A percentile compares a stretch with the other conserved stretches of the same genome.
These are phyloP conservation scores for Bothrops jararaca DNA, from an alignment of 2,113 vertebrate genomes.

Conservation along the genomic window DNA sequence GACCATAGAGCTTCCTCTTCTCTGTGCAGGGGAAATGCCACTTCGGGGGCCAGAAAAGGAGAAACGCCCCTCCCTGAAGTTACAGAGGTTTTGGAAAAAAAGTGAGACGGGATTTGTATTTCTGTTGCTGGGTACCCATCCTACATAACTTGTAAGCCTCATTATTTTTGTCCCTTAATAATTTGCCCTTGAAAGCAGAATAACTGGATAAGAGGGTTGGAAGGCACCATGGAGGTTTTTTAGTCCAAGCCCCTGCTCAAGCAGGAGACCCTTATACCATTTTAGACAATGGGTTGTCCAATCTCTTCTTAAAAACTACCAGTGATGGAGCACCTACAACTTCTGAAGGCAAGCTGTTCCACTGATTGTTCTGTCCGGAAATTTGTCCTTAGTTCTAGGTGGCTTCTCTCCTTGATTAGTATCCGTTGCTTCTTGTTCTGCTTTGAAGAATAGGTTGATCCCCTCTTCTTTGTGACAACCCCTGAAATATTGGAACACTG, in stretches of 20 bases:
- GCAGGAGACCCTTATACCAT: background rate
- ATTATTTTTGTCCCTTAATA: background rate
- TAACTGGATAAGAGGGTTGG: background rate
- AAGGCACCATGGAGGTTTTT: background rate
- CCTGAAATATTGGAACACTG: background rate
- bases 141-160: constrained; percentile 9
- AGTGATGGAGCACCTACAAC: background rate
- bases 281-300: background rate
- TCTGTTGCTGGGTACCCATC: background rate
- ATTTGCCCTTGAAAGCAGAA: background rate
- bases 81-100: constrained; percentile 14
- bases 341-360: background rate
- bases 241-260: background rate
- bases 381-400: background rate
- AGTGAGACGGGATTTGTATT: constrained; percentile 24
- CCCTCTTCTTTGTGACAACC: background rate
- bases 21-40: constrained; percentile 2
- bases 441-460: background rate
- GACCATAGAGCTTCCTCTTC: background rate
- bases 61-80: background rate
- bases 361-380: background rate
- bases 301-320: background rate
- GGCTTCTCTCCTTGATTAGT: background rate
- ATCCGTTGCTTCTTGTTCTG: no score
- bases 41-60: background rate